phyloP scores from a whole-genome alignment of 2,797 vertebrate species.

The Esox masquinongy region DNA sequence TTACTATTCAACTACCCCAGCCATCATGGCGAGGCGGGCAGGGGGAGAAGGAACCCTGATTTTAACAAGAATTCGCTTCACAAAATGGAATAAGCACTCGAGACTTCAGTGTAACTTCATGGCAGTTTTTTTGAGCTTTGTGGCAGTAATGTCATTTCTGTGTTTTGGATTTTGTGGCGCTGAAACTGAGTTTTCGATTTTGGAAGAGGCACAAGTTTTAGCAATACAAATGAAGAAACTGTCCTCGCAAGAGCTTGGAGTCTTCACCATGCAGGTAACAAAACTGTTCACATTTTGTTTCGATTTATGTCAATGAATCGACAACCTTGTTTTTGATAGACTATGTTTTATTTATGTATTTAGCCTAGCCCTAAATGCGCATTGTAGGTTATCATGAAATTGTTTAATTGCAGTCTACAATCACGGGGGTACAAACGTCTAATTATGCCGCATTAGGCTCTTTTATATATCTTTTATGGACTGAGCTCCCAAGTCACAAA shows the following conservation, averaged over 20 bases:
- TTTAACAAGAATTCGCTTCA: conserved; percentile 50
- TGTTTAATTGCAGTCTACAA: background rate
- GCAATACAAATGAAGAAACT: conserved; percentile 91
- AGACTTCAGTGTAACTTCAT: conserved; percentile 37
- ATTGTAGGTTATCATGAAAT: background rate
- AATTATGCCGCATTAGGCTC: background rate
- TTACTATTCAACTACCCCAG: conserved; percentile 46
- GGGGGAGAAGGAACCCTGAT: conserved; percentile 51
- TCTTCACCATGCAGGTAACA: conserved; percentile 93
- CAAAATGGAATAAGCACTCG: conserved; percentile 52
- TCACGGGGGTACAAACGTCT: background rate
- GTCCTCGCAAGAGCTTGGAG: conserved; percentile 91
- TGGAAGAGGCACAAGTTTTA: conserved; percentile 91
- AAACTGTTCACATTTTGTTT: conserved; percentile 15
- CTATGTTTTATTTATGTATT: background rate
- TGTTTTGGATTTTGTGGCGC: conserved; percentile 78
- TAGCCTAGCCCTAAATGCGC: background rate
- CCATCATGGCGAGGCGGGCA: conserved; percentile 79
- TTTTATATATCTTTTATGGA: too few relatives aligned
- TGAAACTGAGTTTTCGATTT: conserved; percentile 89
- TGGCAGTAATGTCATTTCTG: conserved; percentile 69
- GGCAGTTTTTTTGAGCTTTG: conserved; percentile 66
- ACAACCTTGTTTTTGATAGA: background rate
- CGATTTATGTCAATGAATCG: conserved; percentile 1
- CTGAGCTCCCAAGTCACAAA: too few relatives aligned